Base-by-base conservation (phyloP, 1,140 invertebrate species). In the Mizuhopecten yessoensis region DNA sequence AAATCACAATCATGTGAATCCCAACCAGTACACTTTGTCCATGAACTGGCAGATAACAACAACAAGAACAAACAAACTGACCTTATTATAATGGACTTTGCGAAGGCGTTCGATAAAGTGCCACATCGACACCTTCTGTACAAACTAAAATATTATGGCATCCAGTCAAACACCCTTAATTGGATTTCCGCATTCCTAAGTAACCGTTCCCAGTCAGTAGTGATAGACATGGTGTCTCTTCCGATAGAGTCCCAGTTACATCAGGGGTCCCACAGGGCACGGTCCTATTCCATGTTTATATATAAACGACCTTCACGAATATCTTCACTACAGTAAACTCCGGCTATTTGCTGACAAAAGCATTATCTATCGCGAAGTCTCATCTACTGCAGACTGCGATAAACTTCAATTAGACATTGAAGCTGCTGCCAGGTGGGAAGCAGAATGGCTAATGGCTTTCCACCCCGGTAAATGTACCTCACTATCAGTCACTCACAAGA, bases 141-240 rank as follows among this genome's bases (percentile, higher is more conserved):
- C 33, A 93, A 92, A 91, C 39, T 94, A 17, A 29, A 91, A 39
- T 88, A 90, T 33, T 92, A 93, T 90, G 86, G 92, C 23, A 88
- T 92, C 86, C 42, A 36, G 75, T 88, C 86, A 11, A n/a, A n/a
- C n/a, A n/a, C n/a, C n/a, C n/a, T n/a, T n/a, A n/a, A n/a, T n/a
- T n/a, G n/a, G n/a, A n/a, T n/a, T n/a, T n/a, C n/a, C n/a, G n/a
- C n/a, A n/a, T n/a, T n/a, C n/a, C n/a, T n/a, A n/a, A n/a, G n/a
- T n/a, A n/a, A n/a, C n/a, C n/a, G 92, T 23, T 87, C 91, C 86
- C 42, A 36, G 75, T 88, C 86, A 11, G 86, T 49, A 23, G 86
- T 36, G n/a, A 34, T 89, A 34, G 89, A 49, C 33, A 93, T 17
- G 88, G 90, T 20, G 86, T 36, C 17, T 29, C 36, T 0, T 93